These are phyloP conservation scores for Hystrix brachyura DNA, from an alignment of 2,113 vertebrate species.

Conservation along the genomic window DNA sequence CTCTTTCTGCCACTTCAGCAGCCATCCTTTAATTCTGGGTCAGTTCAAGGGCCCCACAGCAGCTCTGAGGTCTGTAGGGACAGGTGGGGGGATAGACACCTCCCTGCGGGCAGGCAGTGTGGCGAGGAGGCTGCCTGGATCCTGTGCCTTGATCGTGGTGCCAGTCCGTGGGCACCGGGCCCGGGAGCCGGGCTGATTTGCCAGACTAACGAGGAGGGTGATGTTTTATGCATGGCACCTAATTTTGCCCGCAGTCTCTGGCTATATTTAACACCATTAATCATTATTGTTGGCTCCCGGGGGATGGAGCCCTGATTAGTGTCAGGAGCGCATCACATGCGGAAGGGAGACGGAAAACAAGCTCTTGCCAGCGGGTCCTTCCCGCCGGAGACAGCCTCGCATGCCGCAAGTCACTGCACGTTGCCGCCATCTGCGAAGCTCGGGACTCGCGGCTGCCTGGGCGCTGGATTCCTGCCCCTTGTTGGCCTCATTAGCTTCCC, in stretches of 20 bases:
- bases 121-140: background rate
- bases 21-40: background rate
- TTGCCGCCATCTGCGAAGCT: slow-evolving; percentile 7
- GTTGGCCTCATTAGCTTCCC: no score
- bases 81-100: background rate
- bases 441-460: background rate
- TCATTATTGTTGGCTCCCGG: slow-evolving; percentile 86
- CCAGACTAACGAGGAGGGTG: slow-evolving; percentile 79
- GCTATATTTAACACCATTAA: slow-evolving; percentile 91
- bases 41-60: background rate
- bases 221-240: slow-evolving; percentile 91
- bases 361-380: background rate
- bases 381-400: background rate
- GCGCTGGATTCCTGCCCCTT: background rate
- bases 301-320: slow-evolving; percentile 88
- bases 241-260: slow-evolving; percentile 87
- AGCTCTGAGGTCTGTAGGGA: background rate
- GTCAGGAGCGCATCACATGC: slow-evolving; percentile 84
- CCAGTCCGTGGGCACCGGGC: background rate
- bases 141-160: slow-evolving; percentile 5
- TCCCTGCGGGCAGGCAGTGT: background rate
- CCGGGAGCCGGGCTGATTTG: slow-evolving; percentile 74
- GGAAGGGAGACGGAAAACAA: slow-evolving; percentile 61
- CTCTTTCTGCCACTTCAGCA: fast-evolving
- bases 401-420: fast-evolving